A percentile compares a stretch with the other conserved stretches of the same genome.
Evolutionary conservation across 2,888 invertebrate species (phyloP).

Genomic region (Noctua pronuba): DNA sequence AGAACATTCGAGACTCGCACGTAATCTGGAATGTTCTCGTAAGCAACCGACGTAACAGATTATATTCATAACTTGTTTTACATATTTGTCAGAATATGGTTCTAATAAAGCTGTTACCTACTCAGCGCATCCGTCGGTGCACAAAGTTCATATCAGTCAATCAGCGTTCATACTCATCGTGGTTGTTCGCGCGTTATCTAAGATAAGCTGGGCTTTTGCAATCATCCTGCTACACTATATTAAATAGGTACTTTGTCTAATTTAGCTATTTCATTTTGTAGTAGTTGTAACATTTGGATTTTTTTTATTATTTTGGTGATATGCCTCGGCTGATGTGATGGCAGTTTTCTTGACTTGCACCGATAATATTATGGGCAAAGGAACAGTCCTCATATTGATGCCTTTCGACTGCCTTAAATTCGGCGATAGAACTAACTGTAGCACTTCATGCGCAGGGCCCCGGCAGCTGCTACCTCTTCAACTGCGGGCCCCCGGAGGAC

Average conservation of each 20-base stretch:
- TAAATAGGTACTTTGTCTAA: not conserved
- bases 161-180: not conserved
- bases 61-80: too few relatives aligned
- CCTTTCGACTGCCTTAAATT: not conserved
- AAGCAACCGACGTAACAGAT: too few relatives aligned
- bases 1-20: too few relatives aligned
- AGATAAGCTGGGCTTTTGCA: not conserved
- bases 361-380: not conserved
- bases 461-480: slow-evolving; percentile 97
- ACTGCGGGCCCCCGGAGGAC: slow-evolving; percentile 97
- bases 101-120: not conserved
- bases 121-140: not conserved
- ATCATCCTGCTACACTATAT: not conserved
- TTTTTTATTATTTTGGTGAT: not conserved
- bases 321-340: not conserved
- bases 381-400: not conserved
- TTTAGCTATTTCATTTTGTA: not conserved
- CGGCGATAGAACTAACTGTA: not conserved
- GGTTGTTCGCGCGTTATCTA: not conserved
- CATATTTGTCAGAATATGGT: not conserved
- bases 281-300: not conserved
- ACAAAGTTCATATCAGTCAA: not conserved
- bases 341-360: not conserved
- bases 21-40: too few relatives aligned
- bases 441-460: slow-evolving; percentile 90